Conservation (phyloP, 2,113 vertebrate species). For the Dermatemys mawii region DNA sequence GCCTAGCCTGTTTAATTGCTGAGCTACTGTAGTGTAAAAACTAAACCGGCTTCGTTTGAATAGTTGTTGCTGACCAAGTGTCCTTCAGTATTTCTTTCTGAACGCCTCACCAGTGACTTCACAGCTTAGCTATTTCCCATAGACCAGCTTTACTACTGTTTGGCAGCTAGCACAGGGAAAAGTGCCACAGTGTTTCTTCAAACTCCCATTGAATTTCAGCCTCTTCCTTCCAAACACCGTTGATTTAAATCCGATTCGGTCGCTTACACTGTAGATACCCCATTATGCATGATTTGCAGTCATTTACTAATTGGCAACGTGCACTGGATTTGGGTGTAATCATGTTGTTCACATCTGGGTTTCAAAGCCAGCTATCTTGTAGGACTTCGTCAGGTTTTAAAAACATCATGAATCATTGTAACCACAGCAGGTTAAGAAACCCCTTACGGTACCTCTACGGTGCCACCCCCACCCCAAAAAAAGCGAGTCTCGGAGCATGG, state of each 20-base stretch:
- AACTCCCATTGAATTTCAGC: not conserved
- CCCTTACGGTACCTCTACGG: not conserved
- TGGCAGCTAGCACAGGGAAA: not conserved
- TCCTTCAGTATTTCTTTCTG: not conserved
- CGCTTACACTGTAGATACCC: not conserved
- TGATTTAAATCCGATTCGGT: not conserved
- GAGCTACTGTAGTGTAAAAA: not conserved
- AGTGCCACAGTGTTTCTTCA: not conserved
- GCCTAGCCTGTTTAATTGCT: not conserved
- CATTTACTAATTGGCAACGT: not conserved
- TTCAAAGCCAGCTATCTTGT: not conserved
- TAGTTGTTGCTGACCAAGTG: not conserved
- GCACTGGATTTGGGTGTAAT: not conserved
- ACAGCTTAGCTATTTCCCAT: constrained; percentile 61
- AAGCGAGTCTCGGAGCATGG: too few species aligned
- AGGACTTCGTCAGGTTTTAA: not conserved
- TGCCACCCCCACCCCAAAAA: too few species aligned
- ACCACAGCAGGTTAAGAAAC: not conserved
- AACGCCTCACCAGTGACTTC: constrained; percentile 11
- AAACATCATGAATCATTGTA: not conserved
- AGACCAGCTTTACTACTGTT: constrained; percentile 13
- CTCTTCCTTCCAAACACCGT: constrained; percentile 2
- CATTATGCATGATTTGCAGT: not conserved
- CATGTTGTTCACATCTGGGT: not conserved
- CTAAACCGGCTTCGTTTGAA: not conserved